Conservation (phyloP, 1,140 invertebrate species). For the Steinernema feltiae region DNA sequence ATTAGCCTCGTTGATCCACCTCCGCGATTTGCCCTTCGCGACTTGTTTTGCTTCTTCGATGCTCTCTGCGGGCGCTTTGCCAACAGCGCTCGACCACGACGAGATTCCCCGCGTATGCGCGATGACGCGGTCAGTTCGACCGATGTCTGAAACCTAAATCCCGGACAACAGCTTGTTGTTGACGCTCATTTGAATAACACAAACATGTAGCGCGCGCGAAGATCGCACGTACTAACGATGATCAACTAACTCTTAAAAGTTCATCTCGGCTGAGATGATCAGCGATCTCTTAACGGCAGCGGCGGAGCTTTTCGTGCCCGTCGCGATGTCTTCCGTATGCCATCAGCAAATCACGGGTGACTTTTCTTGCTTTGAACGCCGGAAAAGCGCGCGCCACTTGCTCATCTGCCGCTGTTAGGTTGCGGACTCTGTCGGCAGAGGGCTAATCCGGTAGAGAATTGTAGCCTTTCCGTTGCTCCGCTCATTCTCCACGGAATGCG, state of each 20-base stretch:
- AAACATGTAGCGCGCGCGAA: background rate
- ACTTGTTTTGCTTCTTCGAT: background rate
- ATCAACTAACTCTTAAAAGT: background rate
- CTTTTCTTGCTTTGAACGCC: background rate
- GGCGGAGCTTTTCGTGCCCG: background rate
- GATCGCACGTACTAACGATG: conserved; percentile 5
- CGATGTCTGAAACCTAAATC: conserved; percentile 3
- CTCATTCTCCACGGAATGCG: background rate
- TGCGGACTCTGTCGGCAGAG: too few species aligned
- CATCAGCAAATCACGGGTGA: background rate
- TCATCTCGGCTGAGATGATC: background rate
- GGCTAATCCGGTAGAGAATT: too few species aligned
- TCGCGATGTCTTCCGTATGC: background rate
- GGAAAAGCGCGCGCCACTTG: background rate
- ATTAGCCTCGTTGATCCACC: background rate
- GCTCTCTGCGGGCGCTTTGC: background rate
- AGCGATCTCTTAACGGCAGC: background rate
- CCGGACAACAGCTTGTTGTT: background rate
- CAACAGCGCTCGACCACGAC: too few species aligned
- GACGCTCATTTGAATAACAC: background rate
- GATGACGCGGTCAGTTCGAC: background rate
- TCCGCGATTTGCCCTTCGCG: background rate
- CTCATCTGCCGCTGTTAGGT: background rate
- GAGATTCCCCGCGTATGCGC: background rate
- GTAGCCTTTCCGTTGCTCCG: background rate